phyloP scores from a whole-genome alignment of 2,113 vertebrate genomes.

The Macroglossus sobrinus region DNA sequence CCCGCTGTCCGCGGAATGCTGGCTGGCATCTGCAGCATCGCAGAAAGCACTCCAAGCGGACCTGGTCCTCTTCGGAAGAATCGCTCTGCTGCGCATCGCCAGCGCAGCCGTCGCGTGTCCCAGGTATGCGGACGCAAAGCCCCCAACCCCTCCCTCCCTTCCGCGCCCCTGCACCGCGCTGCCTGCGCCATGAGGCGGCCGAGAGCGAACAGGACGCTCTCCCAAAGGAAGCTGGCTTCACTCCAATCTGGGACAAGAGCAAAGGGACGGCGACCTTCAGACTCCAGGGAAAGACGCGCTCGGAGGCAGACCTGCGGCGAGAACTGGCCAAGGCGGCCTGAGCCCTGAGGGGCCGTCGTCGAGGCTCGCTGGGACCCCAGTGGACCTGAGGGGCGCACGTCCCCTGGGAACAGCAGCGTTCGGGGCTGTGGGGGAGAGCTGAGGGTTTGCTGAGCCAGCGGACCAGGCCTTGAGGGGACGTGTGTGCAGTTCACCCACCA shows the following conservation, averaged over 20 bases:
- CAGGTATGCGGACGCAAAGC: background rate
- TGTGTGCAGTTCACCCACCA: no score
- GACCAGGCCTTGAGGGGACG: background rate
- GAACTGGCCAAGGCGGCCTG: background rate
- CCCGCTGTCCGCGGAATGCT: background rate
- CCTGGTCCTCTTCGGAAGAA: background rate
- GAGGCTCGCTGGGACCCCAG: background rate
- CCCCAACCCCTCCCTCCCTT: background rate
- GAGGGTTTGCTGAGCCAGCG: background rate
- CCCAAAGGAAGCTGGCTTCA: background rate
- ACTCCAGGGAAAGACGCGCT: background rate
- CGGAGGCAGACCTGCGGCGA: no score
- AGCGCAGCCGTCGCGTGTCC: background rate
- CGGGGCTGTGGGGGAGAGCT: background rate
- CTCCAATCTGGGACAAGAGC: background rate
- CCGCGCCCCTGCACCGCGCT: background rate
- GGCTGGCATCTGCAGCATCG: background rate
- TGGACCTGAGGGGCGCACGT: no score
- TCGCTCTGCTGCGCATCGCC: background rate
- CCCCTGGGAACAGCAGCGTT: background rate
- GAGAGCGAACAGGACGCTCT: background rate
- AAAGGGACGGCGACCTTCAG: background rate
- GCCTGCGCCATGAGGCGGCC: background rate
- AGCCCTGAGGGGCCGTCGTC: background rate
- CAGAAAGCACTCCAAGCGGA: no score